Percentiles rank a stretch among this genome's conserved stretches.
phyloP scores from a whole-genome alignment of 2,797 vertebrate genomes.

The Neopelma chrysocephalum region DNA sequence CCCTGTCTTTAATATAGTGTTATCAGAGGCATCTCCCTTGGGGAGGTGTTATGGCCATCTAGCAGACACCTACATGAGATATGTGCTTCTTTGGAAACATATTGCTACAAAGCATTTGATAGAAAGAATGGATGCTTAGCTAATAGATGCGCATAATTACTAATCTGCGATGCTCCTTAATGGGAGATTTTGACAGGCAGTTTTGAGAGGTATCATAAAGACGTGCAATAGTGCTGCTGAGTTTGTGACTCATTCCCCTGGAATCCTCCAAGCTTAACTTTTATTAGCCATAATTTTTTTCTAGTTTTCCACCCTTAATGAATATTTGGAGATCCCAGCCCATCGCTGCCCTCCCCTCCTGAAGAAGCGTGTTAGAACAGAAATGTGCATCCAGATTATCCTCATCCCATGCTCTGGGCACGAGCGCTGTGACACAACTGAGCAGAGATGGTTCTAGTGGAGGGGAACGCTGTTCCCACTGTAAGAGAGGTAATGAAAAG shows the following conservation, averaged over 20 bases:
- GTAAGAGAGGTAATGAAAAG: neutral
- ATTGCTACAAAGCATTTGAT: slow-evolving; percentile 34
- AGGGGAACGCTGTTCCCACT: neutral
- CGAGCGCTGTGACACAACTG: neutral
- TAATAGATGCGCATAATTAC: slow-evolving; percentile 68
- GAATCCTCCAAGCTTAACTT: slow-evolving; percentile 15
- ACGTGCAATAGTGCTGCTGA: neutral
- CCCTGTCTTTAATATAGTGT: slow-evolving; percentile 33
- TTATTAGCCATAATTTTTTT: neutral
- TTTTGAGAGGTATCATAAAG: slow-evolving; percentile 55
- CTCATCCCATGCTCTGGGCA: neutral
- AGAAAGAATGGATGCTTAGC: slow-evolving; percentile 44
- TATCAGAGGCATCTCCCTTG: slow-evolving; percentile 43
- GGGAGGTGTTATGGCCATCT: slow-evolving; percentile 14
- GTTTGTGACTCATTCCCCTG: neutral
- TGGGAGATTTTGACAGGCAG: slow-evolving; percentile 54
- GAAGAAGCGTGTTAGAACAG: neutral
- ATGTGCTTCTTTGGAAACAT: slow-evolving; percentile 32
- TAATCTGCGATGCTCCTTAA: slow-evolving; percentile 45
- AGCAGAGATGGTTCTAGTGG: neutral
- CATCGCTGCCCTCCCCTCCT: neutral
- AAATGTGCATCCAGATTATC: neutral
- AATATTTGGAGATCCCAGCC: neutral
- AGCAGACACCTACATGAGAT: slow-evolving; percentile 32
- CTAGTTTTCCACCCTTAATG: neutral